Evolutionary conservation across 2,888 invertebrate species (phyloP).

Genomic region (Torymus texanus): DNA sequence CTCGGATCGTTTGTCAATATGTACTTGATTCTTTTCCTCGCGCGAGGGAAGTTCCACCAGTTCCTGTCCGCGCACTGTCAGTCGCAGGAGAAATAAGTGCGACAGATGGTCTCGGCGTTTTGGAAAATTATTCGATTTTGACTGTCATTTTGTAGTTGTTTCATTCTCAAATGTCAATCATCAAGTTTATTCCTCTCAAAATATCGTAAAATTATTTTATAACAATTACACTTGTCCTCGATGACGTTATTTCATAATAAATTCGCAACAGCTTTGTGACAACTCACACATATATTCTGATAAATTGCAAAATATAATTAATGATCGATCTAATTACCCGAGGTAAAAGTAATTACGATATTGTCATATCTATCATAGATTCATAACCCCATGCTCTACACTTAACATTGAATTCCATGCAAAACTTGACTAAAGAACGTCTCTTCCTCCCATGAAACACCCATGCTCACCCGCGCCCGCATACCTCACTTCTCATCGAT

Average conservation of each 20-base stretch:
- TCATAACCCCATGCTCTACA: neutral
- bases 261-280: neutral
- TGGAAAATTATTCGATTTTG: constrained; percentile 9
- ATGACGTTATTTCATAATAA: neutral
- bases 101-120: constrained; percentile 30
- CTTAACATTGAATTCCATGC: too few species aligned
- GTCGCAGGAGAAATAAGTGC: neutral
- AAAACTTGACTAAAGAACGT: too few species aligned
- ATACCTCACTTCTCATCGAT: constrained; percentile 1
- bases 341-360: constrained; percentile 35
- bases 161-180: too few species aligned
- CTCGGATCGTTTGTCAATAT: constrained; percentile 54
- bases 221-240: too few species aligned
- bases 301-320: constrained; percentile 37
- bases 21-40: constrained; percentile 27
- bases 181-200: too few species aligned
- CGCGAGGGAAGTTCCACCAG: constrained; percentile 8
- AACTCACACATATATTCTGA: constrained; percentile 17
- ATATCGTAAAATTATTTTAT: too few species aligned
- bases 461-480: too few species aligned
- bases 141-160: too few species aligned
- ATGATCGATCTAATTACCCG: constrained; percentile 38
- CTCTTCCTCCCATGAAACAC: too few species aligned
- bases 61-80: constrained; percentile 28
- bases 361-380: constrained; percentile 16